Evolutionary conservation across 2,113 vertebrate species (phyloP).

Genomic region (Calypte anna): DNA sequence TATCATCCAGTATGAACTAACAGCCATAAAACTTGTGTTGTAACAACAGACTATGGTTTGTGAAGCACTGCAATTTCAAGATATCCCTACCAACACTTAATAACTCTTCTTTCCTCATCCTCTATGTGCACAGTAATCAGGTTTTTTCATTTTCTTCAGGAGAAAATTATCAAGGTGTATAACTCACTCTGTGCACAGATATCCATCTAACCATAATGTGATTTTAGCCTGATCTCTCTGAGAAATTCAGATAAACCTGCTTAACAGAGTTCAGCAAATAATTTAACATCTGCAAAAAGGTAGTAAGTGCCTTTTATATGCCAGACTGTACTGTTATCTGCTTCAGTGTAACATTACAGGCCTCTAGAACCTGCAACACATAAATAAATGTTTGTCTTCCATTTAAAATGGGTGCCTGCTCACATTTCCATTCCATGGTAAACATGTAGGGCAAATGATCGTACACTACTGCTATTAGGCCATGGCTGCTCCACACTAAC

Average conservation of each 20-base stretch:
- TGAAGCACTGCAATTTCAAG: background rate
- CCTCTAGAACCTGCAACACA: background rate
- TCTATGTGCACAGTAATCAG: background rate
- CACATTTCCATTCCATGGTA: background rate
- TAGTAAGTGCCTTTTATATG: background rate
- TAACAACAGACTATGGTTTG: background rate
- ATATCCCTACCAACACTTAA: background rate
- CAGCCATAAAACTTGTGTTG: background rate
- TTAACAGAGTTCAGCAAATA: slow-evolving; percentile 3
- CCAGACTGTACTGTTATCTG: background rate
- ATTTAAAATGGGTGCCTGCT: background rate
- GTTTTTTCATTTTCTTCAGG: background rate
- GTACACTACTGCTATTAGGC: fast-evolving
- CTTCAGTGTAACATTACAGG: background rate
- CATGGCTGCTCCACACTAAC: background rate
- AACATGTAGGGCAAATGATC: background rate
- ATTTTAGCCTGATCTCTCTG: background rate
- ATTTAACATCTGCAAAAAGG: background rate
- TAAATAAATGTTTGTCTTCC: background rate
- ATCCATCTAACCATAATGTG: background rate
- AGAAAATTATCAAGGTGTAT: background rate
- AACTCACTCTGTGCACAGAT: background rate
- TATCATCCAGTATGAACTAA: background rate
- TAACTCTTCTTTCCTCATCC: background rate
- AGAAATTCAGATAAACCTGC: background rate